Percentiles rank a stretch among this genome's conserved stretches.
These are phyloP conservation scores for Dasyprocta punctata DNA, from an alignment of 2,113 vertebrate species.

Conservation along the genomic window DNA sequence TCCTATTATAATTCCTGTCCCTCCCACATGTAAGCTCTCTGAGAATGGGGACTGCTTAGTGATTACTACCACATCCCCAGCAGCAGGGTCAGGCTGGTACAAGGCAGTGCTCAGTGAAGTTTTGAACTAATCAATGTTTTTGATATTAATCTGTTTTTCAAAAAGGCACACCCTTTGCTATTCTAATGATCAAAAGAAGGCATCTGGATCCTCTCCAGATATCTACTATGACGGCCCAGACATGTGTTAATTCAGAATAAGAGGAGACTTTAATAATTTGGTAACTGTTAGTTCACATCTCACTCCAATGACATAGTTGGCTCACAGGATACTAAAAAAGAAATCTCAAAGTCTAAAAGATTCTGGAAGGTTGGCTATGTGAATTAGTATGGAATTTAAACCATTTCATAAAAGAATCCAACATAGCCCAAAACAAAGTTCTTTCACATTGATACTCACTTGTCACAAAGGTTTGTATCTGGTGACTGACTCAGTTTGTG, in stretches of 20 bases:
- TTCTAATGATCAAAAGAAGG: neutral
- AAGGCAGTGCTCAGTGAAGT: neutral
- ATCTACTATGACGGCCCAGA: neutral
- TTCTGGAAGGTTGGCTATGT: neutral
- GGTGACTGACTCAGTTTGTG: slow-evolving; percentile 97
- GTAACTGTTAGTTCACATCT: slow-evolving; percentile 37
- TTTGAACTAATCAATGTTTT: slow-evolving; percentile 12
- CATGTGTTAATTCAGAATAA: neutral
- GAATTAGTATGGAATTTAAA: slow-evolving; percentile 32
- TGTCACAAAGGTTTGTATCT: slow-evolving; percentile 97
- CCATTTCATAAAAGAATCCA: slow-evolving; percentile 8
- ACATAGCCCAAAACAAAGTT: neutral
- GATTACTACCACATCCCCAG: neutral
- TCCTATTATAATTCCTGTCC: neutral
- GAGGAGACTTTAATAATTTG: slow-evolving; percentile 4
- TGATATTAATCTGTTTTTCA: neutral
- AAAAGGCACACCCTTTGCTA: neutral
- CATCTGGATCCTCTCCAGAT: neutral
- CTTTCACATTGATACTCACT: slow-evolving; percentile 87
- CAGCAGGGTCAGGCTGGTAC: neutral
- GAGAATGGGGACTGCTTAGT: neutral
- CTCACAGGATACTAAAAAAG: slow-evolving; percentile 23
- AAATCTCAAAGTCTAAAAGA: slow-evolving; percentile 8
- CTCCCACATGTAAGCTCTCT: neutral
- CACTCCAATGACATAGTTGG: neutral